phyloP scores from a whole-genome alignment of 2,113 vertebrate genomes.

The Microcebus griseorufus region DNA sequence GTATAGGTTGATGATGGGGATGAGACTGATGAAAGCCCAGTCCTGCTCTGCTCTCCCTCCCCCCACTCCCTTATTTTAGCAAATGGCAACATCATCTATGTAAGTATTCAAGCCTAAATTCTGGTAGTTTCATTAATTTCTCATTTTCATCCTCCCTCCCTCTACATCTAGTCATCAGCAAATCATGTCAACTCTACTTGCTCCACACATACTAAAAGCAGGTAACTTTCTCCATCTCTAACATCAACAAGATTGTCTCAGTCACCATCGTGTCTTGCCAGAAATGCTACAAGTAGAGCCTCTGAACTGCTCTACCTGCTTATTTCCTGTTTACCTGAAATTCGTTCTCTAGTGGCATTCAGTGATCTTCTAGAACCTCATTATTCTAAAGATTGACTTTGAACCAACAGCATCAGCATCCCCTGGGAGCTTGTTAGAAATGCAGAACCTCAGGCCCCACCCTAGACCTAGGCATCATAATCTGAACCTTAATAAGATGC shows the following conservation, averaged over 20 bases:
- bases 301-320: neutral
- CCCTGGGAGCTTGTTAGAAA: neutral
- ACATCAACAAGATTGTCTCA: neutral
- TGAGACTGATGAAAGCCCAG: neutral
- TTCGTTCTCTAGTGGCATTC: neutral
- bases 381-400: neutral
- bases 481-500: neutral
- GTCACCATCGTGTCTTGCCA: neutral
- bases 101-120: neutral
- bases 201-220: neutral
- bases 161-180: neutral
- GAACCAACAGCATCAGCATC: neutral
- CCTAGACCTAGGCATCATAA: neutral
- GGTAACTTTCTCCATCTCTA: neutral
- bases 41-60: accelerated
- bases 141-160: neutral
- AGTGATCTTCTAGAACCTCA: neutral
- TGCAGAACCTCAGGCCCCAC: neutral
- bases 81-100: neutral
- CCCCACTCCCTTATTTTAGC: neutral
- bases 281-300: neutral
- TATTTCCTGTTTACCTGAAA: neutral
- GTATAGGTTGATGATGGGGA: neutral
- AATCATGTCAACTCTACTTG: neutral
- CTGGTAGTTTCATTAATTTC: neutral